phyloP scores from a whole-genome alignment of 2,113 vertebrate species.

The Callocephalon fimbriatum region DNA sequence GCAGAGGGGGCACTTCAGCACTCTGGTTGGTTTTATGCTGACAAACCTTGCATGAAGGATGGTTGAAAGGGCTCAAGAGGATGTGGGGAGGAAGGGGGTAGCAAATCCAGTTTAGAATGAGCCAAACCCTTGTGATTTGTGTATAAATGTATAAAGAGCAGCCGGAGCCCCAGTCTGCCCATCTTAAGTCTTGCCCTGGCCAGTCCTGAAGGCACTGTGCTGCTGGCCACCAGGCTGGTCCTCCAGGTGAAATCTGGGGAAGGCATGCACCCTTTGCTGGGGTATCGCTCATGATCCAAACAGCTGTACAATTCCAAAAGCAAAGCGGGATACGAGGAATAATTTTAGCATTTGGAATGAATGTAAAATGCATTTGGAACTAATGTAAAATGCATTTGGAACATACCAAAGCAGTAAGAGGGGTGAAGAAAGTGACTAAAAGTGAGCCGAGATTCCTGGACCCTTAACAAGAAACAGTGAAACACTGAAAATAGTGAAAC shows the following conservation, averaged over 20 bases:
- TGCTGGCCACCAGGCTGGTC: background rate
- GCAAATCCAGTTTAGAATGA: background rate
- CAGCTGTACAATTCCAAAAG: background rate
- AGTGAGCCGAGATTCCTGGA: background rate
- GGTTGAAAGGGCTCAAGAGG: background rate
- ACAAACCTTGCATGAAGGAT: background rate
- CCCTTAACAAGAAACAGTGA: background rate
- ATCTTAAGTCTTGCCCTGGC: background rate
- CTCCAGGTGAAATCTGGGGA: accelerated
- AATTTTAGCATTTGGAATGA: background rate
- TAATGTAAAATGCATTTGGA: background rate
- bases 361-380: background rate
- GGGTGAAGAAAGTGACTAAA: background rate
- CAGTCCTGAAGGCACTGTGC: background rate
- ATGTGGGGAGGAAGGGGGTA: background rate
- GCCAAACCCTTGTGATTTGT: background rate
- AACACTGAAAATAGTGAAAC: background rate
- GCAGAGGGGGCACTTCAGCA: background rate
- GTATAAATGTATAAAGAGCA: background rate
- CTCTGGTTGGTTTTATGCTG: background rate
- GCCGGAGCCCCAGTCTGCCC: background rate
- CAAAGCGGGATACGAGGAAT: background rate
- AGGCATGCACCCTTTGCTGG: accelerated
- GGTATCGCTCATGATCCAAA: background rate
- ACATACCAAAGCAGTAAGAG: accelerated